Percentiles rank a stretch among this genome's conserved stretches.
phyloP scores from a whole-genome alignment of 1,140 invertebrate genomes.

The Diuraphis noxia region DNA sequence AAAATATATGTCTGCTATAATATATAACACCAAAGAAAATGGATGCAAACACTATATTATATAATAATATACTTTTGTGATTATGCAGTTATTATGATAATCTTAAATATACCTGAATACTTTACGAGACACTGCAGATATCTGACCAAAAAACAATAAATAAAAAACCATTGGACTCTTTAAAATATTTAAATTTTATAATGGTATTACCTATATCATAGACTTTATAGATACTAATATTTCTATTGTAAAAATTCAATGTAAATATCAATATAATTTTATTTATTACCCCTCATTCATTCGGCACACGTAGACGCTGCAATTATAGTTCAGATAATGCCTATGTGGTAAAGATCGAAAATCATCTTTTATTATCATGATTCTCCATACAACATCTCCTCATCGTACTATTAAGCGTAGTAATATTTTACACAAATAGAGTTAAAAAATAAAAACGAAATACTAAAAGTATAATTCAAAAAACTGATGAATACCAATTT shows the following conservation, averaged over 20 bases:
- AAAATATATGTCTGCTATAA: background rate
- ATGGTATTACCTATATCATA: too few species aligned
- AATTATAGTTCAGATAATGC: slow-evolving; percentile 5
- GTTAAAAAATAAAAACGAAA: background rate
- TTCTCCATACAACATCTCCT: background rate
- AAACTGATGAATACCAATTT: background rate
- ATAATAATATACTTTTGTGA: too few species aligned
- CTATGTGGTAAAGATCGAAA: background rate
- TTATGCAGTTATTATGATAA: too few species aligned
- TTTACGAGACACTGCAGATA: too few species aligned
- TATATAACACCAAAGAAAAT: background rate
- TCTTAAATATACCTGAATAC: too few species aligned
- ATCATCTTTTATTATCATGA: background rate
- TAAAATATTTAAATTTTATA: too few species aligned
- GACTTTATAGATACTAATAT: too few species aligned
- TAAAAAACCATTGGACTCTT: too few species aligned
- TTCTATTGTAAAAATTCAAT: too few species aligned
- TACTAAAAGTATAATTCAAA: background rate
- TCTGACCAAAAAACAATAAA: too few species aligned
- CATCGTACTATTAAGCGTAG: background rate
- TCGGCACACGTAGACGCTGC: slow-evolving; percentile 7
- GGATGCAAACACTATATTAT: too few species aligned
- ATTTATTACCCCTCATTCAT: background rate
- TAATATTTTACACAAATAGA: background rate
- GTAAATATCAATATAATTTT: too few species aligned